Percentiles rank a stretch among this genome's conserved stretches.
These are phyloP conservation scores for Parnassius mnemosyne DNA, from an alignment of 2,888 invertebrate genomes.

Conservation along the genomic window DNA sequence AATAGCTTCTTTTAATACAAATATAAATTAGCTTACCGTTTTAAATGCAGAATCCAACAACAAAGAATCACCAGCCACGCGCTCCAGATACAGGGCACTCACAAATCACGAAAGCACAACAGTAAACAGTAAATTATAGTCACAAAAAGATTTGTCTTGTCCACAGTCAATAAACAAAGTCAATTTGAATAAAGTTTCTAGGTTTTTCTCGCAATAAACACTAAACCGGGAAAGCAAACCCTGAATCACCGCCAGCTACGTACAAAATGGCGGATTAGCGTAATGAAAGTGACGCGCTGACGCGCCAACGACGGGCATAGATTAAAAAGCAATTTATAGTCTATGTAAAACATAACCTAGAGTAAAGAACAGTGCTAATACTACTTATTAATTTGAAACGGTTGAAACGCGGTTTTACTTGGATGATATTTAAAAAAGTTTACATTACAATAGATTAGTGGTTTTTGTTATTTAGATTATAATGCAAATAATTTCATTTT, in stretches of 20 bases:
- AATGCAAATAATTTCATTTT: too few relatives aligned
- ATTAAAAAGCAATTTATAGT: constrained; percentile 32
- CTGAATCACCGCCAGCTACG: constrained; percentile 78
- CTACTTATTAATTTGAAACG: too few relatives aligned
- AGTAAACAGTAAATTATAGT: constrained; percentile 55
- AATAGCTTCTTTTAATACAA: constrained; percentile 40
- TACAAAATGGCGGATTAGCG: constrained; percentile 81
- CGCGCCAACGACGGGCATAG: constrained; percentile 65
- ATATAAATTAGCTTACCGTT: constrained; percentile 66
- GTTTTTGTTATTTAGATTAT: too few relatives aligned
- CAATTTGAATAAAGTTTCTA: constrained; percentile 62
- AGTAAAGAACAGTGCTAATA: too few relatives aligned
- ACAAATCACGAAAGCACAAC: constrained; percentile 77
- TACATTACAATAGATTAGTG: too few relatives aligned
- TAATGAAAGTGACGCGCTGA: constrained; percentile 78
- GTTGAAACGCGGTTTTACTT: too few relatives aligned
- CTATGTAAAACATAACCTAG: not conserved
- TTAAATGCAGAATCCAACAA: constrained; percentile 75
- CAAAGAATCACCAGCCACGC: constrained; percentile 80
- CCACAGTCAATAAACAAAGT: constrained; percentile 58
- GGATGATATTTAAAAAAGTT: too few relatives aligned
- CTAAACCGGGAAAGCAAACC: constrained; percentile 70
- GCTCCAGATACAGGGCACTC: constrained; percentile 78
- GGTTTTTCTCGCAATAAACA: constrained; percentile 70
- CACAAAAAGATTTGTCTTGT: constrained; percentile 61